phyloP scores from a whole-genome alignment of 2,888 invertebrate species.

The Zootermopsis nevadensis region DNA sequence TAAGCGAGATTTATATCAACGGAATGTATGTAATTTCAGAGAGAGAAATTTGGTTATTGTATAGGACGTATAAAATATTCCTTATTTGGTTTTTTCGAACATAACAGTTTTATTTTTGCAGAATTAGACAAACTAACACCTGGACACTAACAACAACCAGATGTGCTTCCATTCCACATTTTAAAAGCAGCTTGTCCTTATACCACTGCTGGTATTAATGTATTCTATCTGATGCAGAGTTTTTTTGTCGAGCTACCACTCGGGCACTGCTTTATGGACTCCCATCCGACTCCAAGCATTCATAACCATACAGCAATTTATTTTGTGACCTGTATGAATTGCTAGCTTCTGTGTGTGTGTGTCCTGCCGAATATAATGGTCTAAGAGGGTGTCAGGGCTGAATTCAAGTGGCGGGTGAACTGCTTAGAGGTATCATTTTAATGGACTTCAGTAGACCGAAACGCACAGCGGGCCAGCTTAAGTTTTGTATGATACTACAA shows the following conservation, averaged over 20 bases:
- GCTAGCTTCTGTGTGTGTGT: background rate
- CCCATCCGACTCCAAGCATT: background rate
- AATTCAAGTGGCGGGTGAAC: background rate
- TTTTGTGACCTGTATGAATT: background rate
- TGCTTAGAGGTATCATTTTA: slow-evolving; percentile 5
- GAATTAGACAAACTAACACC: background rate
- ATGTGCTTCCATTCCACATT: background rate
- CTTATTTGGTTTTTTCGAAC: background rate
- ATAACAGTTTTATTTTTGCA: background rate
- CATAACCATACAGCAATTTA: background rate
- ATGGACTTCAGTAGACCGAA: background rate
- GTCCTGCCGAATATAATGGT: background rate
- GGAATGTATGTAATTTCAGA: background rate
- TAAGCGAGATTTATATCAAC: too few species aligned
- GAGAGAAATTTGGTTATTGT: background rate
- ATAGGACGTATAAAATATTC: background rate
- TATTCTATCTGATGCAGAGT: slow-evolving; percentile 28
- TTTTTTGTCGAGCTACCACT: background rate
- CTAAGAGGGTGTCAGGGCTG: background rate
- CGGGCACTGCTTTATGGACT: background rate
- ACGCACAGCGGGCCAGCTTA: background rate
- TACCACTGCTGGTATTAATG: slow-evolving; percentile 35
- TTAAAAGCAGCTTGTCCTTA: background rate
- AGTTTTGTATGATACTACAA: too few species aligned
- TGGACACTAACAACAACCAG: too few species aligned